Base-by-base conservation (phyloP, 2,113 vertebrate species). In the Noturus placidus region DNA sequence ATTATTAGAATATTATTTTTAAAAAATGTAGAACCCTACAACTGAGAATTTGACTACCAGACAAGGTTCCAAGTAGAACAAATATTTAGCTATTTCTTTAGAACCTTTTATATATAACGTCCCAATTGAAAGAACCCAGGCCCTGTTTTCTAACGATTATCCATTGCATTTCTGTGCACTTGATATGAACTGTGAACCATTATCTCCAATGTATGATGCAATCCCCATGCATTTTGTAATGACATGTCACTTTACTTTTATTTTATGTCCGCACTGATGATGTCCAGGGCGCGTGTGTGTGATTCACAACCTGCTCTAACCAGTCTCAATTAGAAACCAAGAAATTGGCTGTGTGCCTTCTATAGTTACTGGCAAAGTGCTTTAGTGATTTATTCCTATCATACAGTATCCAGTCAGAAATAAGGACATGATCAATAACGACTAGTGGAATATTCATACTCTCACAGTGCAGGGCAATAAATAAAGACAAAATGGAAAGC, bases 321-420 rank as follows among this genome's bases (percentile, higher is more conserved):
- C 90, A 88, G 89, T 89, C 70, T 81, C 90, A 90, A 90, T 93
- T 94, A 91, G 90, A 80, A 91, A 89, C 84, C 77, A 76, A 82
- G 86, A 87, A 80, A 82, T 33, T 85, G 90, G 89, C 90, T 90
- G 92, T 90, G 90, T 92, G 90, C 91, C 90, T 92, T 91, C 92
- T 94, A 89, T 78, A 89, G 91, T 93, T 94, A 95, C 95, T 95
- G 92, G 93, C 93, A 87, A 92, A 94, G 91, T 88, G 89, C 91
- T 15, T 61, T 82, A 82, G 56, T 92, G 93, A 94, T 92, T 94
- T 94, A 94, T 90, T 86, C 88, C 69, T 77, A 84, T 93, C 93
- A 90, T 93, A 94, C 93, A 91, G 84, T 89, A 20, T 81, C 87
- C 87, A 79, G 91, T 93, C 87, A 92, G 92, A 94, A 94, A 92